Evolutionary conservation across 2,113 vertebrate species (phyloP).

Genomic region (Syrrhaptes paradoxus): DNA sequence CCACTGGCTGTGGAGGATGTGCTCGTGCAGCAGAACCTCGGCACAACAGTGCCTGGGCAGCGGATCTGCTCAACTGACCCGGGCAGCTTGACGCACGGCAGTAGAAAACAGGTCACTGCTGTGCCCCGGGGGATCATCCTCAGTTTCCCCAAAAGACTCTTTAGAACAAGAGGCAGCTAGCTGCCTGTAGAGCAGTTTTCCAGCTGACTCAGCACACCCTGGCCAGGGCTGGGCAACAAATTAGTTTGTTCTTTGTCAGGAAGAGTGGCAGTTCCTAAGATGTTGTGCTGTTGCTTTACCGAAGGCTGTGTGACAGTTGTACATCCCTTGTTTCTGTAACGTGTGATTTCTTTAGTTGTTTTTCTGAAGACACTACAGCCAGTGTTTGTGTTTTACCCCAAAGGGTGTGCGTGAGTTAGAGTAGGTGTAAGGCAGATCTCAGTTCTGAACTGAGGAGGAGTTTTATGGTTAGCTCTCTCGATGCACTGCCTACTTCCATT

Average conservation of each 20-base stretch:
- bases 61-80: background rate
- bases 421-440: background rate
- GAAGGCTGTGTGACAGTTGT: background rate
- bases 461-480: background rate
- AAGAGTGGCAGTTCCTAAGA: background rate
- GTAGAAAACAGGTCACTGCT: background rate
- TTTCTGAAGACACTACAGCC: background rate
- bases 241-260: background rate
- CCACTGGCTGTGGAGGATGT: background rate
- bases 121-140: background rate
- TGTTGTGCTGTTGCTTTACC: rapidly evolving
- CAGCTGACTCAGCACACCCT: background rate
- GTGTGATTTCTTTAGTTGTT: background rate
- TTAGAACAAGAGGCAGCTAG: background rate
- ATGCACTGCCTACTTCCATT: background rate
- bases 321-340: background rate
- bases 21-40: background rate
- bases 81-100: background rate
- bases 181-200: background rate
- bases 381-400: background rate
- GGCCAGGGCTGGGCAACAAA: background rate
- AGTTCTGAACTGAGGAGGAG: background rate
- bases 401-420: background rate
- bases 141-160: background rate
- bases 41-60: rapidly evolving